Base-by-base conservation (phyloP, 2,113 vertebrate species). In the Alligator mississippiensis region DNA sequence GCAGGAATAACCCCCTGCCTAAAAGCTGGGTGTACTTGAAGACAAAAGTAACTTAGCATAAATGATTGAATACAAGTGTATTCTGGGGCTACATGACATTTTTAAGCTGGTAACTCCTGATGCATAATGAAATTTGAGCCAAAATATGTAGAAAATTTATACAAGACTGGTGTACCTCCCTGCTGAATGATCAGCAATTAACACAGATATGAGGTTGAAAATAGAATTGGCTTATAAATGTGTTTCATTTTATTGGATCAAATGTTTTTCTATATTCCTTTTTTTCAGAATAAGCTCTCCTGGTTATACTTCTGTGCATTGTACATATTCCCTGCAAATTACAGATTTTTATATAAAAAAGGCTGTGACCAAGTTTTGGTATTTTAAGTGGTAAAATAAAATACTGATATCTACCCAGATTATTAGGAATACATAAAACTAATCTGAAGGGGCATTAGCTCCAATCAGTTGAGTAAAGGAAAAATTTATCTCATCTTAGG, bases 1-100 rank as follows among this genome's bases (percentile, higher is more conserved):
- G 70, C 47, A 91, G 28, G 86, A 96, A 96, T 92, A 94, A 89
- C 4, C 5, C 21, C 60, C 19, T 94, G 18, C 63, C 93, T 95
- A 94, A 89, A 81, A 85, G 12, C 15, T 89, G 68, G 58, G 76
- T 92, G 55, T 82, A 91, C 89, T 96, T 96, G 85, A 97, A 97
- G 78, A 80, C 84, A 92, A 93, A 90, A 61, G 54, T 75, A 84
- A 94, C 91, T 94, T 96, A 94, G 80, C 94, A 96, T 93, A 94
- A 97, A 96, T 90, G 15, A 76, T 92, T 93, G 79, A 34, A 80
- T 91, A 77, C 24, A 38, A 85, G 38, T 62, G 3, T 70, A 83
- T 90, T 91, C 59, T 86, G 76, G 17, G 54, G 16, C 59, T 28
- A 62, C 34, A 47, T 87, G 84, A 66, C 75, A 76, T 75, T 85